Evolutionary conservation across 2,113 vertebrate genomes (phyloP), one percentile per base, ranked within the genome.

Genomic region (Scartelaos histophorus): DNA sequence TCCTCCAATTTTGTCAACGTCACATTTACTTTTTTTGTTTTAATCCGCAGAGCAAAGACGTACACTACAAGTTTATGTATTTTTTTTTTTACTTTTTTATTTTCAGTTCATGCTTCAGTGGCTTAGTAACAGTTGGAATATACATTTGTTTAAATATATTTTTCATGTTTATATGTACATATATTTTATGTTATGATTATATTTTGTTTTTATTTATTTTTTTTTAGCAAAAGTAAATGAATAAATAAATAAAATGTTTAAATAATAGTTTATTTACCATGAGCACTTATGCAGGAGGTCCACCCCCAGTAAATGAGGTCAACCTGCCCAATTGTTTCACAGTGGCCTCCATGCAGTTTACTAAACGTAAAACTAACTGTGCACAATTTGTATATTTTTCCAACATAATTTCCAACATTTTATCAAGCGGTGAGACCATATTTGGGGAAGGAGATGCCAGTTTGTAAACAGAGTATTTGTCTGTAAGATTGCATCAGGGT

Each of bases 391-490:
- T 51, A 17, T 17, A 17, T 51, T 51, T 45, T 47, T 71, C 45
- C 46, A 43, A 58, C 38, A 65, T 73, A 70, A 72, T 82, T 84
- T 82, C 1, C 46, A 81, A 78, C 75, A 43, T 11, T 43, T 43
- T 43, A 43, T 43, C 38, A 2, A 29, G n/a, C 81, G 5, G 84
- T 81, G 72, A 80, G 69, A 75, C 81, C 86, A 72, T 87, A 83
- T 88, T 85, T 89, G 82, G 84, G 69, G 24, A 78, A 71, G 54
- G 61, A 75, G 79, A 82, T 81, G 82, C 82, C 68, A 78, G 78
- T 87, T 74, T 90, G 78, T 91, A 90, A 91, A 89, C 84, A 89
- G 7, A 13, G 29, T 10, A 71, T 80, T 68, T 24, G 46, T 49
- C 56, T 74, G 60, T 45, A 24, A 56, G 86, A 87, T 82, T 54